Percentiles rank a stretch among this genome's conserved stretches.
Evolutionary conservation across 2,888 invertebrate genomes (phyloP).

Genomic region (Lissonota sp.): DNA sequence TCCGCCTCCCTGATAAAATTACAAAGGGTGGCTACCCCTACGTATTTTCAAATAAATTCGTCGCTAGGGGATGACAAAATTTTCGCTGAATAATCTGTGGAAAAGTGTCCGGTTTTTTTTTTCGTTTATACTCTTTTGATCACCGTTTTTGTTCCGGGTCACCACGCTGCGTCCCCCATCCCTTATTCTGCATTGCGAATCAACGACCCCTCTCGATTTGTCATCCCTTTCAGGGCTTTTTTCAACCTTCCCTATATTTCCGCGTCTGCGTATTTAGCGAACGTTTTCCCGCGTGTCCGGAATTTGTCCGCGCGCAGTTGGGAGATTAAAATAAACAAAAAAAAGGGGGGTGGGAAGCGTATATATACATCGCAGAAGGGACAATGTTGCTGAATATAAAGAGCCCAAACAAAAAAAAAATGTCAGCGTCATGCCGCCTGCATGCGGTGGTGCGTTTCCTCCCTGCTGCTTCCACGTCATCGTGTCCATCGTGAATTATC

Average conservation of each 20-base stretch:
- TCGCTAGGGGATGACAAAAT: neutral
- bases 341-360: neutral
- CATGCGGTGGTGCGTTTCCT: constrained; percentile 27
- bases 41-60: too few relatives aligned
- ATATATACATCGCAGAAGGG: constrained; percentile 1
- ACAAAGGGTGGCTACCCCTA: too few relatives aligned
- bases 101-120: constrained; percentile 28
- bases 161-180: constrained; percentile 1
- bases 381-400: constrained; percentile 1
- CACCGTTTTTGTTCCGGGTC: constrained; percentile 28
- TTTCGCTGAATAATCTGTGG: constrained; percentile 1
- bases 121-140: constrained; percentile 9
- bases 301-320: too few relatives aligned
- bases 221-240: neutral
- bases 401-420: constrained; percentile 36
- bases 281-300: too few relatives aligned
- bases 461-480: constrained; percentile 13
- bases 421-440: constrained; percentile 38
- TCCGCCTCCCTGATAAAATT: too few relatives aligned
- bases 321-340: neutral
- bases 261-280: too few relatives aligned
- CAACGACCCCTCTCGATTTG: neutral
- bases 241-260: neutral
- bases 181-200: neutral
- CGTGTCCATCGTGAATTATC: constrained; percentile 53